Conservation (phyloP, 2,888 invertebrate species). For the Sarcophaga carnaria region DNA sequence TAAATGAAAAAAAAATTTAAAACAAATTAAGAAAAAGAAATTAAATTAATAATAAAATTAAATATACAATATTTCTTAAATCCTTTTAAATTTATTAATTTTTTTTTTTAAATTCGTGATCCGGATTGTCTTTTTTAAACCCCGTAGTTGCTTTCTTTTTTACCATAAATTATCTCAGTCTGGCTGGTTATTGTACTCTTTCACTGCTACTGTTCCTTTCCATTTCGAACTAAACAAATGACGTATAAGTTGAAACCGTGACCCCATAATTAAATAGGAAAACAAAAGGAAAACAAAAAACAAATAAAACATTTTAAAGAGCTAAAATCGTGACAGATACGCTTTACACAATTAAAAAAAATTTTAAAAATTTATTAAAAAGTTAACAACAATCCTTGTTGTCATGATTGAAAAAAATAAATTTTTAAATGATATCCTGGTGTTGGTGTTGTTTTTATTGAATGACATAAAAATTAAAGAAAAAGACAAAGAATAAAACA, state of each 20-base stretch:
- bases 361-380: not conserved
- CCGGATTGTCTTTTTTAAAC: not conserved
- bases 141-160: too few relatives aligned
- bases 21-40: not conserved
- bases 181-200: too few relatives aligned
- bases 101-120: not conserved
- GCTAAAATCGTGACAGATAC: conserved; percentile 31
- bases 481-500: conserved; percentile 35
- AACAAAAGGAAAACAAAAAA: not conserved
- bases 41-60: not conserved
- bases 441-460: conserved; percentile 48
- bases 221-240: not conserved
- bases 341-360: not conserved
- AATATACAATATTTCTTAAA: not conserved
- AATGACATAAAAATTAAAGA: conserved; percentile 52
- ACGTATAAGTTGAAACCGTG: conserved; percentile 13
- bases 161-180: too few relatives aligned
- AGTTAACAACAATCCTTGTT: not conserved
- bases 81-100: conserved; percentile 1
- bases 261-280: conserved; percentile 22
- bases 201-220: not conserved
- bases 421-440: conserved; percentile 34
- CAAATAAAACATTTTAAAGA: not conserved
- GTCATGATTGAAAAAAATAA: conserved; percentile 16
- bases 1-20: conserved; percentile 11